Evolutionary conservation across 1,140 invertebrate species (phyloP), one percentile per base, ranked within the genome.

Genomic region (Melipona quadrifasciata): DNA sequence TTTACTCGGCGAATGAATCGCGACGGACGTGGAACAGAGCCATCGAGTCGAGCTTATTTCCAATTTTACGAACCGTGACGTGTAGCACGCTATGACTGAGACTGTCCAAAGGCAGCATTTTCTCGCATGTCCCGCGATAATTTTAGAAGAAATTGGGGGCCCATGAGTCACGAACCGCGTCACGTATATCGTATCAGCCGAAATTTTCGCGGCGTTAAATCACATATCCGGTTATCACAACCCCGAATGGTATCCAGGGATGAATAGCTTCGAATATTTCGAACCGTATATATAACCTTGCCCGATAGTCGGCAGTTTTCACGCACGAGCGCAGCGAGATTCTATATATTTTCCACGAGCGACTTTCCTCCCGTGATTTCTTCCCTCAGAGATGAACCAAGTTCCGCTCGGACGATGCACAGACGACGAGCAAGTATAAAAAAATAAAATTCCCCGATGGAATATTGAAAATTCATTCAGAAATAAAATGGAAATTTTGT

Each of bases 191-290:
- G 19, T 19, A 1, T 21, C 24, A 19, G 1, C 16, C 2, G 12
- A 74, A 74, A 74, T 57, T 27, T 61, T 61, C 34, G 17, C 27
- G 39, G 5, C 24, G 65, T 51, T 78, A 78, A 78, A 78, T 65
- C 39, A 31, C 47, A 1, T 21, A 65, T 31, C 12, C n/a, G 24
- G 11, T 47, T 64, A 51, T 31, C 31, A 12, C 24, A 19, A 31
- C 11, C 8, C 21, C 16, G 14, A n/a, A 24, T 17, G 39, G 1
- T 10, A n/a, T 17, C 74, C 11, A 14, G 4, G 6, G 8, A 65
- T 5, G 17, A 53, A 55, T 53, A 27, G 27, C 27, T 19, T 1
- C 6, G 53, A 80, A 71, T 71, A 71, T 58, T 27, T 21, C 16
- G 39, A 31, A 80, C 16, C 0, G 31, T 4, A 12, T 19, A 47